Percentiles rank a stretch among this genome's conserved stretches.
Evolutionary conservation across 2,888 invertebrate genomes (phyloP).

Genomic region (Caenorhabditis becei): DNA sequence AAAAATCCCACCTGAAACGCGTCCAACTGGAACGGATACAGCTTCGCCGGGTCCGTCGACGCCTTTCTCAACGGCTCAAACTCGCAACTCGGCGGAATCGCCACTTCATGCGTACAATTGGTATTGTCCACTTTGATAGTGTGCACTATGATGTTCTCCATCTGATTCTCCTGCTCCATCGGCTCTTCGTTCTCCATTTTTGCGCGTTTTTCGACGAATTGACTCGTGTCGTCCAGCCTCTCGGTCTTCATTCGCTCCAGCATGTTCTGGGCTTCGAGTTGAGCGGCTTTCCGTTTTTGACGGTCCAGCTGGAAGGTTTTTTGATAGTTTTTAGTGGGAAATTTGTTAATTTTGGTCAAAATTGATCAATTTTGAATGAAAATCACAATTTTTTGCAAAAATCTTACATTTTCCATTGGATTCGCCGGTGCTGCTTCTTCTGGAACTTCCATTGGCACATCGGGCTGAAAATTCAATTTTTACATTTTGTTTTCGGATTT

Average conservation of each 20-base stretch:
- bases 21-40: slow-evolving; percentile 95
- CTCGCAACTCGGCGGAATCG: slow-evolving; percentile 91
- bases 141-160: slow-evolving; percentile 85
- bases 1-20: slow-evolving; percentile 92
- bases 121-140: slow-evolving; percentile 91
- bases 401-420: background rate
- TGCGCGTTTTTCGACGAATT: background rate
- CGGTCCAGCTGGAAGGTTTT: background rate
- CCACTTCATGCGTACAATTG: slow-evolving; percentile 94
- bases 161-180: background rate
- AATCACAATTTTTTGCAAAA: background rate
- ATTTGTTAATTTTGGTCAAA: too few species aligned
- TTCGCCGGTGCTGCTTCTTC: background rate
- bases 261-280: background rate
- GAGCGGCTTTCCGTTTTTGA: background rate
- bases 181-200: background rate
- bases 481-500: slow-evolving; percentile 25
- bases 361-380: too few species aligned
- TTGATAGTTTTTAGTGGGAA: background rate
- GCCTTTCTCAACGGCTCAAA: slow-evolving; percentile 86
- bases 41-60: slow-evolving; percentile 90
- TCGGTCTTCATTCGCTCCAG: background rate
- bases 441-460: background rate
- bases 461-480: too few species aligned
- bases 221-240: background rate